Base-by-base conservation (phyloP, 2,113 vertebrate genomes). In the Pluvialis apricaria region DNA sequence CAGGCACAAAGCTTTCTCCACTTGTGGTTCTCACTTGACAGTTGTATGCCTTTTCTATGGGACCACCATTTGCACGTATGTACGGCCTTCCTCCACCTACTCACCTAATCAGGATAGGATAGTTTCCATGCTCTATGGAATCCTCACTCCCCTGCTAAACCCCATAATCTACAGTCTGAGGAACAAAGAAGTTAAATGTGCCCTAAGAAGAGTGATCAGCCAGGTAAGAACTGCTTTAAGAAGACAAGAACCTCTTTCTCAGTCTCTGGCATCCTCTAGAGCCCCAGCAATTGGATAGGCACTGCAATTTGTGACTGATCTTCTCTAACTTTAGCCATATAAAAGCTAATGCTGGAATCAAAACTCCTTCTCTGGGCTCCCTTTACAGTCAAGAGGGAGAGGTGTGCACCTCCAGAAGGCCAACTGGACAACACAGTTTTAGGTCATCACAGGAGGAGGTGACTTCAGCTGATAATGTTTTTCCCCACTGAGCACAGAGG, bases 71-170 rank as follows among this genome's bases (percentile, higher is more conserved):
- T 57, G 80, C 82, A 91, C 89, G 0, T 98, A 98, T 0, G 96
- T 96, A 38, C 45, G 40, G 18, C 97, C 97, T 21, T 95, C 88
- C 6, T 96, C 77, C 45, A 55, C 62, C 42, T 96, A 97, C 24
- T 91, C 90, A 0, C 44, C 64, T 3, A 22, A 55, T 5, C 70
- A 18, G 19, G 97, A 96, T 0, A 94, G 65, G 6, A 57, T 90
- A 2, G 60, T 96, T 55, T 83, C 97, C 25, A 95, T 96, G 96
- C 69, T 97, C 57, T 97, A 95, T 12, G 96, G 93, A 28, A 96
- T 97, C 78, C 81, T 97, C 89, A 98, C 97, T 1, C 97, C 97
- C 3, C 78, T 97, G 82, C 77, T 97, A 32, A 98, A 97, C 38
- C 96, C 97, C 44, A 71, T 97, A 15, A 97, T 97, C 69, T 98